Evolutionary conservation across 2,113 vertebrate species (phyloP).

Genomic region (Acanthochromis polyacanthus): DNA sequence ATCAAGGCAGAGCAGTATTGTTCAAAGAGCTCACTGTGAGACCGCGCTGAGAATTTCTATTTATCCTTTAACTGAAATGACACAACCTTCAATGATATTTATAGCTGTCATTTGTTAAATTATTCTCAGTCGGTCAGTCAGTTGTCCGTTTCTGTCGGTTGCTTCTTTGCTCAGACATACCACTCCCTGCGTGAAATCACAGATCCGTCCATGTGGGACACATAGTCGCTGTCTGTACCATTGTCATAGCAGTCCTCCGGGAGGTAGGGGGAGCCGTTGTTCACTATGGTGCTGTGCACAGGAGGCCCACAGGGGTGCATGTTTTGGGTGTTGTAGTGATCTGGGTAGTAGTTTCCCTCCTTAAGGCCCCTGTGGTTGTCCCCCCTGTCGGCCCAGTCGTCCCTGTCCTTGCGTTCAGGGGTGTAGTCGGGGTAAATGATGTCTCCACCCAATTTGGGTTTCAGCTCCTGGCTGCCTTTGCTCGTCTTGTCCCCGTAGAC

Average conservation of each 20-base stretch:
- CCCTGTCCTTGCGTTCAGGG: constrained; percentile 89
- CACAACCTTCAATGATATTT: constrained; percentile 42
- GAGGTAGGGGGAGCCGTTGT: constrained; percentile 91
- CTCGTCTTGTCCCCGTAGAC: constrained; percentile 92
- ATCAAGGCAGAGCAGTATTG: constrained; percentile 70
- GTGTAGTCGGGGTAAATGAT: constrained; percentile 93
- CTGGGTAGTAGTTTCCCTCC: constrained; percentile 86
- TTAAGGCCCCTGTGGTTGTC: constrained; percentile 86
- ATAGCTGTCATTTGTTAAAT: constrained; percentile 55
- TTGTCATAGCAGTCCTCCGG: constrained; percentile 90
- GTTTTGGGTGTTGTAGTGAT: constrained; percentile 79
- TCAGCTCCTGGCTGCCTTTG: constrained; percentile 92
- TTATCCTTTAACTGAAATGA: constrained; percentile 51
- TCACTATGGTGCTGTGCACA: constrained; percentile 83
- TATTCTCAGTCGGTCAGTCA: constrained; percentile 43
- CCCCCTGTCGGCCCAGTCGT: constrained; percentile 90
- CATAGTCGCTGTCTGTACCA: constrained; percentile 94
- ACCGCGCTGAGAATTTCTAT: constrained; percentile 43
- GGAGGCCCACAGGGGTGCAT: constrained; percentile 89
- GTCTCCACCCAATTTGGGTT: constrained; percentile 90
- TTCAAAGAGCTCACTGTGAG: constrained; percentile 55
- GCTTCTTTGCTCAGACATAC: constrained; percentile 89
- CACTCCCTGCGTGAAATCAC: constrained; percentile 99
- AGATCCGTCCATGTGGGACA: constrained; percentile 96
- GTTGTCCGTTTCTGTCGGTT: constrained; percentile 57